Base-by-base conservation (phyloP, 1,140 invertebrate genomes). In the Trinorchestia longiramus region DNA sequence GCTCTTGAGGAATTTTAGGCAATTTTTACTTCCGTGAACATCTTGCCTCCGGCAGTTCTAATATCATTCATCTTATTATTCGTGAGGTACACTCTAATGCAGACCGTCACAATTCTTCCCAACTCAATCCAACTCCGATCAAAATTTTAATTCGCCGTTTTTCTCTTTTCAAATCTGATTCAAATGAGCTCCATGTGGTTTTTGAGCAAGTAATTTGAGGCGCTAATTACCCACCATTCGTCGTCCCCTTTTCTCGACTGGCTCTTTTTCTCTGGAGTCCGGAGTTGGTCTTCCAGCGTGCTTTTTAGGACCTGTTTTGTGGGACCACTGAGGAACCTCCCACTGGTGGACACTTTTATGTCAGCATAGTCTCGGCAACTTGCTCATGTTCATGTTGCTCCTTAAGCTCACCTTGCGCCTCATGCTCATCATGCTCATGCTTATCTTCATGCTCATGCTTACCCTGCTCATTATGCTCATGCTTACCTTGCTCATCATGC, bases 221-320 rank as follows among this genome's bases (percentile, higher is more conserved):
- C 92, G 92, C 92, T 94, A 94, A 94, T 94, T 94, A 94, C 92
- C 92, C 92, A 47, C 92, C 92, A 94, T 94, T 94, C 92, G 92
- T 94, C 92, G 43, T 94, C 41, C 92, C 41, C 41, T 94, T 94
- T 94, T 94, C 43, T 94, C 43, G n/a, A 42, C 43, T n/a, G 92
- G 92, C 41, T 1, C 44, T 94, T 94, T 94, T 94, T 45, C 43
- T 94, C 44, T 45, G 6, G 92, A 94, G 43, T 45, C 44, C 4
- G 44, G 92, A 94, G 92, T 94, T 94, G 92, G 92, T 94, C 92
- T 45, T 94, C 43, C 44, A 40, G 92, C 19, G 6, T 40, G 43
- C 0, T 94, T 94, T 94, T 94, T 45, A 53, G 44, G 44, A 40
- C 43, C 43, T 15, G 92, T 94, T 47, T 44, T 94, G 92, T 47